Evolutionary conservation across 2,888 invertebrate genomes (phyloP), one percentile per base, ranked within the genome.

Genomic region (Cyaniris semiargus): DNA sequence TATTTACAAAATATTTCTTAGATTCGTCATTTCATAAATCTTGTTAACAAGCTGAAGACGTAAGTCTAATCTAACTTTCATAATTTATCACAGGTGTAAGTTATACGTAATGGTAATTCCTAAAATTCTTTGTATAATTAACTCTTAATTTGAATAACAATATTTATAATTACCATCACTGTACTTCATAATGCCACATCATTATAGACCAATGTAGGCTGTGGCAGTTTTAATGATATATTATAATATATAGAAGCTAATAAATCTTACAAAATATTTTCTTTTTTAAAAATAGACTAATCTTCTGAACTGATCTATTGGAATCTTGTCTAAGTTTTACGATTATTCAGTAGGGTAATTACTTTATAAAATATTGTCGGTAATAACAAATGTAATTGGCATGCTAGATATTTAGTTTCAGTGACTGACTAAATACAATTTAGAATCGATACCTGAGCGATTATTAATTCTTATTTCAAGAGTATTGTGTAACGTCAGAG

Each of bases 401-500:
- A 53, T 5, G 53, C 15, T 53, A 5, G 53, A 18, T 18, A 53
- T 53, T 53, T 18, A 53, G 53, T 53, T 53, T 18, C 53, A 53
- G 53, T 53, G 18, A 18, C 53, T 5, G 15, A 18, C 18, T 53
- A 53, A 53, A 53, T 18, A 53, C 53, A 53, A 53, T 53, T 53
- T 53, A 13, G 44, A 44, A 44, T 44, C 44, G 10, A 44, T 44
- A 44, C 44, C 10, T 10, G 38, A 10, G 44, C 44, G 44, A 15
- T 38, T 34, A 21, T 38, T 71, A 21, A 21, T 71, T 34, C 4
- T 27, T 53, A 76, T 71, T 56, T 13, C 34, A 27, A 70, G 18
- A 71, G 6, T 13, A 56, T 70, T 66, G 66, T 66, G 71, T 71
- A 38, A 48, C 66, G 58, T 72, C 75, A 85, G 90, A 90, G 89